These are phyloP conservation scores for Phengaris alcon DNA, from an alignment of 2,888 invertebrate species.

Conservation along the genomic window DNA sequence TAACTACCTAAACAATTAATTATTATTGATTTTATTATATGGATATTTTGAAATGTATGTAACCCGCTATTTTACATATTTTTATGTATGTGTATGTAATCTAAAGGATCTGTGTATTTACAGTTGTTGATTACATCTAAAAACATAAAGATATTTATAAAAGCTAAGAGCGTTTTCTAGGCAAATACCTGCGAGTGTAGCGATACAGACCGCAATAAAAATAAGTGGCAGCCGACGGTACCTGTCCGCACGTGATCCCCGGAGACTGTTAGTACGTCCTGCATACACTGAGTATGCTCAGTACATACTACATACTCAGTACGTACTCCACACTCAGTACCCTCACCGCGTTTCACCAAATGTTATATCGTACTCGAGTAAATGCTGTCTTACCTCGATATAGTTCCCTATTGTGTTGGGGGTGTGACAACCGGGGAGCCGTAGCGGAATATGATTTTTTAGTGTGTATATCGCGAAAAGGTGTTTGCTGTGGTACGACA, in stretches of 20 bases:
- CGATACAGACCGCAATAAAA: constrained; percentile 10
- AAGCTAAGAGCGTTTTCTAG: neutral
- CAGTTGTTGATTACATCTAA: neutral
- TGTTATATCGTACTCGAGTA: neutral
- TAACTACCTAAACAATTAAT: too few species aligned
- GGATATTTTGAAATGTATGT: too few species aligned
- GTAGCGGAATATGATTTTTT: neutral
- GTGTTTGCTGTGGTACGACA: neutral
- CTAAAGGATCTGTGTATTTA: too few species aligned
- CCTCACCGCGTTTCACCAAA: neutral
- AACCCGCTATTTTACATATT: too few species aligned
- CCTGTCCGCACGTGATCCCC: neutral
- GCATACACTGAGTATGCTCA: too few species aligned
- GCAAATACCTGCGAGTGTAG: neutral
- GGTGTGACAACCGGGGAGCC: neutral
- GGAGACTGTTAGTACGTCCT: neutral
- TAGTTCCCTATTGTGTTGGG: neutral
- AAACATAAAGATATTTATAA: neutral
- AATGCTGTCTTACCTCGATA: neutral
- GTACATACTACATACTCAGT: neutral
- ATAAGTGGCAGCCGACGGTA: neutral
- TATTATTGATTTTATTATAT: too few species aligned
- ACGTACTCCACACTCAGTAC: neutral
- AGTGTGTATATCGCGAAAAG: neutral
- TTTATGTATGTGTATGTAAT: too few species aligned